Evolutionary conservation across 92 coral and sea anemone species (phyloP), one percentile per base, ranked within the genome.

Genomic region (Hydrozoanthus gracilis): DNA sequence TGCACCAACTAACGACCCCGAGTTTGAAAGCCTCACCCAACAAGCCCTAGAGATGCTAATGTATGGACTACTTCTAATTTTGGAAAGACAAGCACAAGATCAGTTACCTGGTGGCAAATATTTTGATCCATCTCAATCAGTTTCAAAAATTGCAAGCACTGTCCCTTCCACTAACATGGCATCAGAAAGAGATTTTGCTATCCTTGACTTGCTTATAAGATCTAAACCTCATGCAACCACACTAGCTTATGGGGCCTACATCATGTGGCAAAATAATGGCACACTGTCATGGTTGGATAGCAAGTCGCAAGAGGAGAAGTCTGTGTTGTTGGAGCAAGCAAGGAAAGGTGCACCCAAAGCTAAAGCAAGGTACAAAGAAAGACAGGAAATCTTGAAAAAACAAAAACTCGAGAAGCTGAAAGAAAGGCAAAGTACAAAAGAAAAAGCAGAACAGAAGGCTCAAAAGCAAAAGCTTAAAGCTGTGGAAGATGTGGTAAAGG

Each of bases 151-250:
- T 79, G 76, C 89, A 76, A 82, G 65, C 71, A 86, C 79, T 86
- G 89, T 86, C 80, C 89, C 88, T 86, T 79, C 88, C 68, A 86
- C 83, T 45, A 75, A 86, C 82, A 86, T 86, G 89, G 89, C 76
- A 46, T 86, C 89, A 27, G 89, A 86, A 62, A 86, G 84, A 86
- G 77, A 61, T 66, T 77, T 76, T 47, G 69, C 74, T 62, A 60
- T 51, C 52, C 50, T 77, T 15, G 83, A 77, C 14, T 10, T 75
- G 44, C 56, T 51, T 10, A 54, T 75, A 71, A 69, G 79, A 45
- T 86, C 71, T 44, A 86, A 76, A 61, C 75, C 83, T 75, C 83
- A 70, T 74, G 88, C 83, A 51, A 86, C 65, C 76, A 65, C 75
- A 71, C 67, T 86, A 35, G 62, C 88, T 60, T 80, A 86, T 35